A percentile compares a stretch with the other conserved stretches of the same genome.
These are phyloP conservation scores for Pterocles orientalis DNA, from an alignment of 2,113 vertebrate species.

Conservation along the genomic window DNA sequence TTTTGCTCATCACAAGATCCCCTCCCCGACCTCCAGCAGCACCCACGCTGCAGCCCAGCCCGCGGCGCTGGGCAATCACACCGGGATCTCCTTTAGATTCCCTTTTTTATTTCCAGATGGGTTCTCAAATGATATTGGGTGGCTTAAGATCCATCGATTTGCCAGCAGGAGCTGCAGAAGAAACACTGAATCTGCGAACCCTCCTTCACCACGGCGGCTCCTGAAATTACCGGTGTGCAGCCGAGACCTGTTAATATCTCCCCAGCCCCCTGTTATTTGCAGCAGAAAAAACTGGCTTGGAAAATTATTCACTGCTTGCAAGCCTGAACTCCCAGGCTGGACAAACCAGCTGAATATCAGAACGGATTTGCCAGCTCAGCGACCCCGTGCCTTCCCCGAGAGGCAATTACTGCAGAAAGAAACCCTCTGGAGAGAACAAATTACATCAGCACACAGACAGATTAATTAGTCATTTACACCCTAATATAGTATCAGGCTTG, in stretches of 20 bases:
- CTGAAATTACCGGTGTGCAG: background rate
- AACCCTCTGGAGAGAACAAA: background rate
- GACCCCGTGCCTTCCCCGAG: background rate
- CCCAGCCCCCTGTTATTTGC: background rate
- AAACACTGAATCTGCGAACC: background rate
- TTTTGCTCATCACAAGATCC: background rate
- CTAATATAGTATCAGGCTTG: background rate
- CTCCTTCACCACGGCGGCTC: background rate
- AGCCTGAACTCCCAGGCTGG: background rate
- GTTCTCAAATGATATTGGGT: background rate
- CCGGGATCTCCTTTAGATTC: background rate
- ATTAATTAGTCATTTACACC: conserved; percentile 21
- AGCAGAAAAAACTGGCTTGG: background rate
- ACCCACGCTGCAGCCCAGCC: background rate
- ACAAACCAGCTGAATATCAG: background rate
- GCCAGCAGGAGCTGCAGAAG: background rate
- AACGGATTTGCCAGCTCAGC: background rate
- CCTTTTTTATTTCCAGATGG: background rate
- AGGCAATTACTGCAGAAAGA: background rate
- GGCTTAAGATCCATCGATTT: background rate
- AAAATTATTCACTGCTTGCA: background rate
- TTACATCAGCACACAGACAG: background rate
- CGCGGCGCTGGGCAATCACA: background rate
- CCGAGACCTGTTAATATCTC: background rate
- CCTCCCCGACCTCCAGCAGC: background rate